phyloP scores from a whole-genome alignment of 2,113 vertebrate genomes.

The Struthio camelus region DNA sequence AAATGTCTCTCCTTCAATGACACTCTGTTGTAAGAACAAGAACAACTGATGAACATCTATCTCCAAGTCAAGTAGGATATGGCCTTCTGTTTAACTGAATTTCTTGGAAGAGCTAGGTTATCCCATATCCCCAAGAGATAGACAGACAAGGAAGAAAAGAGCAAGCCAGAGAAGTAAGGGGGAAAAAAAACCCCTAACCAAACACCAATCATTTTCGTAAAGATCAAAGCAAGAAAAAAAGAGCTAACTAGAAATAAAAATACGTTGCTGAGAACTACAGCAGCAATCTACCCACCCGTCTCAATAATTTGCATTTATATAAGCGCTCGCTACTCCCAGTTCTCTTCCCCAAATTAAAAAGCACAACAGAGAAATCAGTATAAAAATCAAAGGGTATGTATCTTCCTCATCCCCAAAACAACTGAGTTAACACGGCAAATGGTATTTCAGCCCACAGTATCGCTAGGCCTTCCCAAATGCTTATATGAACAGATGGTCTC shows the following conservation, averaged over 20 bases:
- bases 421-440: background rate
- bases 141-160: background rate
- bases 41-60: background rate
- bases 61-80: background rate
- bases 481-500: background rate
- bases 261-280: background rate
- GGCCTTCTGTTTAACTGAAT: background rate
- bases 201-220: background rate
- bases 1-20: background rate
- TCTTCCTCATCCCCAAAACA: background rate
- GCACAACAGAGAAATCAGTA: background rate
- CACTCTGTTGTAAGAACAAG: background rate
- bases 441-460: background rate
- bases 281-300: background rate
- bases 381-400: background rate
- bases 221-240: background rate
- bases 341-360: background rate
- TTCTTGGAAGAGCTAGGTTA: background rate
- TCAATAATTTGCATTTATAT: background rate
- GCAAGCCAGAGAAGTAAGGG: background rate
- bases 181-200: accelerated
- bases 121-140: background rate
- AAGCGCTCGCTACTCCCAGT: background rate
- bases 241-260: background rate
- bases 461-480: background rate